phyloP scores from a whole-genome alignment of 1,140 invertebrate species.

The Eupeodes corollae region DNA sequence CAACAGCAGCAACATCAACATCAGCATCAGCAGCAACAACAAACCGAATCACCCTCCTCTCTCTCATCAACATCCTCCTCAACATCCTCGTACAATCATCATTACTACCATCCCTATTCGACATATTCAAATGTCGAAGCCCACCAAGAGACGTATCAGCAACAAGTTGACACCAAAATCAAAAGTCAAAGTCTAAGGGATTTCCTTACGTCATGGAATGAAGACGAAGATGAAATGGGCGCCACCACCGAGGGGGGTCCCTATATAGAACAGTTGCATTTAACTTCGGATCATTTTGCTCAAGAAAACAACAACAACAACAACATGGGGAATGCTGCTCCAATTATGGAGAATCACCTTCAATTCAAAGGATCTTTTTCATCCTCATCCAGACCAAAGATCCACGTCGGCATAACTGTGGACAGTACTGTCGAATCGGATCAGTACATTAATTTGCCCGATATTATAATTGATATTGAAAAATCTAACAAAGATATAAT shows the following conservation, averaged over 20 bases:
- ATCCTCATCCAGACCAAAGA: conserved; percentile 1
- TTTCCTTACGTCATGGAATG: conserved; percentile 34
- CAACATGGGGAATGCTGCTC: not conserved
- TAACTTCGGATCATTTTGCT: not conserved
- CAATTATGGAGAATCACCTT: not conserved
- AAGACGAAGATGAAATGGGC: conserved; percentile 27
- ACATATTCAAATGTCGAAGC: too few species aligned
- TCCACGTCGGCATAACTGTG: conserved; percentile 5
- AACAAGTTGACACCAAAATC: conserved; percentile 3
- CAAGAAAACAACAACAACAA: not conserved
- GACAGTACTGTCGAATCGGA: conserved; percentile 11
- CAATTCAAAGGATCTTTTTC: conserved; percentile 1
- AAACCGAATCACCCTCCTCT: not conserved
- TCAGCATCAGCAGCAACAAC: not conserved
- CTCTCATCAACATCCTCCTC: not conserved
- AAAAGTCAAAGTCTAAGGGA: conserved; percentile 29
- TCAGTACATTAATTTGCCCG: conserved; percentile 26
- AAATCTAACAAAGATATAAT: conserved; percentile 13
- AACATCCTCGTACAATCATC: not conserved
- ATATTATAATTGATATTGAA: conserved; percentile 34
- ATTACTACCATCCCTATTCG: conserved; percentile 13
- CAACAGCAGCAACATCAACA: not conserved
- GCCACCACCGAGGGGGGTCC: not conserved
- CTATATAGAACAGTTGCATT: not conserved
- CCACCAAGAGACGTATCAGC: conserved; percentile 9